Evolutionary conservation across 2,888 invertebrate species (phyloP).

Genomic region (Stegana nigrithorax): DNA sequence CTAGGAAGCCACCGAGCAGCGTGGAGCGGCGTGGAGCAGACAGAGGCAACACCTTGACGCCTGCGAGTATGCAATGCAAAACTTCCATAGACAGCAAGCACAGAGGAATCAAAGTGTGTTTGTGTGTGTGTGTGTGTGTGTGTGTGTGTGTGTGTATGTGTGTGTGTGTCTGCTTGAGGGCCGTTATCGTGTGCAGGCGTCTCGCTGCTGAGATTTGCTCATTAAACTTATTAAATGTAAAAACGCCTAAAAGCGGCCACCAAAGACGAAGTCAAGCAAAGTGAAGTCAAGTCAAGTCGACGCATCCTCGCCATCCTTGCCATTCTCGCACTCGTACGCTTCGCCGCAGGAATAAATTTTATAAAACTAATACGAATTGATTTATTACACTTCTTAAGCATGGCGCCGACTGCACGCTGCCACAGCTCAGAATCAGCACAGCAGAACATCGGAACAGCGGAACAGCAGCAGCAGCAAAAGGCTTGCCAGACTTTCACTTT

Average conservation of each 20-base stretch:
- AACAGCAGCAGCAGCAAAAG: conserved; percentile 44
- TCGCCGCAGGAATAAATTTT: conserved; percentile 67
- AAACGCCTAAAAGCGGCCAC: conserved; percentile 37
- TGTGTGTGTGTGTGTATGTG: too few species aligned
- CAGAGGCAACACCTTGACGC: background rate
- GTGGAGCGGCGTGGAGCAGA: too few species aligned
- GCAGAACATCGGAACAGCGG: background rate
- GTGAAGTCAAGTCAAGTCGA: too few species aligned
- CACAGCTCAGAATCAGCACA: background rate
- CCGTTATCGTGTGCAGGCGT: conserved; percentile 20
- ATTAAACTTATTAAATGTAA: conserved; percentile 50
- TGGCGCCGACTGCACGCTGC: too few species aligned
- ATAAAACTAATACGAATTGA: conserved; percentile 68
- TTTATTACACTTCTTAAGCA: conserved; percentile 58
- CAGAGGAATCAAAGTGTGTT: too few species aligned
- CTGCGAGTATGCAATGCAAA: conserved; percentile 18
- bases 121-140: conserved; percentile 7
- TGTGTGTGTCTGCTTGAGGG: background rate
- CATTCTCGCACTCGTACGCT: conserved; percentile 17
- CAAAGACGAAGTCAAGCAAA: too few species aligned
- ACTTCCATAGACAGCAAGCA: too few species aligned
- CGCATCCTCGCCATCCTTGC: background rate
- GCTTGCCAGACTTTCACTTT: too few species aligned
- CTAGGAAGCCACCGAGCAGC: background rate
- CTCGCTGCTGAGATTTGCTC: conserved; percentile 52